Base-by-base conservation (phyloP, 2,888 invertebrate genomes). In the Meganola albula region DNA sequence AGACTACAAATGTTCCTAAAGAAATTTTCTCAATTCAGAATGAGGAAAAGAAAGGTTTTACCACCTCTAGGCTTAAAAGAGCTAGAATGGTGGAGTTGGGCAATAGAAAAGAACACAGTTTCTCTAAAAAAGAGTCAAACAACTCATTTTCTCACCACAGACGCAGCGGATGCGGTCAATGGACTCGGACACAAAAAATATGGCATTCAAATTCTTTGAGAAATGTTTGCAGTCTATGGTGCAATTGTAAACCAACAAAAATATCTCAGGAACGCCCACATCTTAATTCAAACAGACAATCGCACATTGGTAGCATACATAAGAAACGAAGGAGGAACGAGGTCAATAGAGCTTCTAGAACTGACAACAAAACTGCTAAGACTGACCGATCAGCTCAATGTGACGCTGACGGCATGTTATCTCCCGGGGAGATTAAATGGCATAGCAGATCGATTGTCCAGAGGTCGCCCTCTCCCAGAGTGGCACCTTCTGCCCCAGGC, bases 251-350 rank as follows among this genome's bases (percentile, higher is more conserved):
- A 34, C 1, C 4, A 25, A 9, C 14, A 25, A 11, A 8, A 21
- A 8, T 10, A 12, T 2, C 12, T 36, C 8, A 11, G 10, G 9
- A 9, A 27, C n/a, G 12, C 16, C 3, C 23, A 12, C 9, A 27
- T 31, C 4, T 20, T 36, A 2, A 9, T 31, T 3, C 36, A 36
- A 18, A 30, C 31, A 11, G 25, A 26, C 25, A 34, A 39, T 16
- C 25, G 10, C 8, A 12, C 24, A 12, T 8, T 24, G 2, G 24
- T 24, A 2, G 10, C 24, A 6, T 24, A 24, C 10, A 8, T 24
- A 8, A 8, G 5, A 10, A 24, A 24, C 5, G 9, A 24, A 12
- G 24, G 24, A 24, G 24, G 24, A 8, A 24, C 24, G 12, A 24
- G 10, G 8, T 24, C 24, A 11, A 3, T 24, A 5, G 10, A 11